Percentiles rank a stretch among this genome's conserved stretches.
Evolutionary conservation across 2,888 invertebrate genomes (phyloP).

Genomic region (Hyposoter dolosus): DNA sequence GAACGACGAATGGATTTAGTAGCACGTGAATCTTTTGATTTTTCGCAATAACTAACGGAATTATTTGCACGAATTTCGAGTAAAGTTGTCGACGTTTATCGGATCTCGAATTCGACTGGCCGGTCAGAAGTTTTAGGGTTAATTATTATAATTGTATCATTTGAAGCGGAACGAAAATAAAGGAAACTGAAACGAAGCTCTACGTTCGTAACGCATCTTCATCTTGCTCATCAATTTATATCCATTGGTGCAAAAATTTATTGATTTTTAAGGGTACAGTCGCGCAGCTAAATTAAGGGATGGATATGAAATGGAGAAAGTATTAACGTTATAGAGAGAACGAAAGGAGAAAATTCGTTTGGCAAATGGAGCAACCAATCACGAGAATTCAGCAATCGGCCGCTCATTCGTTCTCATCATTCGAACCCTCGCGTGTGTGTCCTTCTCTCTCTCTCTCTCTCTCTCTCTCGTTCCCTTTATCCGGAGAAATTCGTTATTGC

Average conservation of each 20-base stretch:
- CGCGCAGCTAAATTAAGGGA: neutral
- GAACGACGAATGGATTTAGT: too few relatives aligned
- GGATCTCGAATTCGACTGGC: too few relatives aligned
- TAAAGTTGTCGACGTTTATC: too few relatives aligned
- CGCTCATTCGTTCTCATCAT: slow-evolving; percentile 44
- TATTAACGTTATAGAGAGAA: slow-evolving; percentile 24
- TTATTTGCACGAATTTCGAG: too few relatives aligned
- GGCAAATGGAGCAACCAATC: slow-evolving; percentile 44
- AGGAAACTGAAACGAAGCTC: neutral
- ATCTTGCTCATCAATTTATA: neutral
- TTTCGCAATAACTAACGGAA: too few relatives aligned
- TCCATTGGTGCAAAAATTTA: slow-evolving; percentile 7
- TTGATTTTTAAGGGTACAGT: slow-evolving; percentile 10
- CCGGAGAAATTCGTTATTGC: slow-evolving; percentile 40
- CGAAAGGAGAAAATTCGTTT: slow-evolving; percentile 37
- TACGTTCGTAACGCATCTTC: neutral
- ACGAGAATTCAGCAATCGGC: slow-evolving; percentile 37
- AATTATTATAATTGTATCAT: neutral
- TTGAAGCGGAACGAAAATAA: neutral
- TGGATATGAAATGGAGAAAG: slow-evolving; percentile 18
- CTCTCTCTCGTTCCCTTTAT: neutral
- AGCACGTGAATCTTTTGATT: too few relatives aligned
- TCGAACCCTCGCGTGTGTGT: slow-evolving; percentile 30
- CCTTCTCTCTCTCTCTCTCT: neutral
- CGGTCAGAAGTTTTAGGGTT: too few relatives aligned